Conservation (phyloP, 2,888 invertebrate genomes). For the Folsomia manolachei region DNA sequence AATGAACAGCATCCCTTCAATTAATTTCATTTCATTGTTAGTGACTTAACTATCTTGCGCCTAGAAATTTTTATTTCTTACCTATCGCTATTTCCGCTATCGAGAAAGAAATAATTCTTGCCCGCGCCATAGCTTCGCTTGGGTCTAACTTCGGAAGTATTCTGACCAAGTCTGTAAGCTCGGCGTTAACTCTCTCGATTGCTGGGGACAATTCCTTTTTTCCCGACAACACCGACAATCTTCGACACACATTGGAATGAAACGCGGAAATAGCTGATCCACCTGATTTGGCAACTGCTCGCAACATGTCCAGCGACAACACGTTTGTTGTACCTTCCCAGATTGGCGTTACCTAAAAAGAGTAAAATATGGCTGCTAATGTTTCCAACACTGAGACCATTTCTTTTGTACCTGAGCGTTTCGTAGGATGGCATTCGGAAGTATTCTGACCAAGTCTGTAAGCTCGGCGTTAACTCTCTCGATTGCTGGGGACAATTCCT, state of each 20-base stretch:
- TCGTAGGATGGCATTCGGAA: constrained; percentile 60
- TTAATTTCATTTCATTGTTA: too few relatives aligned
- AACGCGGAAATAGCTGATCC: constrained; percentile 55
- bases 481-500: constrained; percentile 9
- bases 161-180: constrained; percentile 14
- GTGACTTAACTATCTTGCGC: too few relatives aligned
- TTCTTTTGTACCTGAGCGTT: constrained; percentile 57
- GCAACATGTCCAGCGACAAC: constrained; percentile 57
- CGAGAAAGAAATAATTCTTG: constrained; percentile 55
- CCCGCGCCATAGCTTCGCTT: constrained; percentile 56
- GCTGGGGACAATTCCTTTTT: constrained; percentile 15
- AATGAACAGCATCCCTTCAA: constrained; percentile 33
- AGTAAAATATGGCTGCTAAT: too few relatives aligned
- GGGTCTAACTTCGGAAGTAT: constrained; percentile 27
- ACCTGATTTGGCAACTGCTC: constrained; percentile 55
- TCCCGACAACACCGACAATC: too few relatives aligned
- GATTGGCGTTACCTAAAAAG: constrained; percentile 58
- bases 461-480: constrained; percentile 16
- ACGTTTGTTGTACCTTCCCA: constrained; percentile 64
- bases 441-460: constrained; percentile 55
- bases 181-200: background rate
- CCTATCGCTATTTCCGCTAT: constrained; percentile 53
- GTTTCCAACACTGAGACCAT: background rate
- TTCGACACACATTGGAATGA: constrained; percentile 50
- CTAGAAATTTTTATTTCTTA: constrained; percentile 29